Base-by-base conservation (phyloP, 2,888 invertebrate genomes). In the Cyaniris semiargus region DNA sequence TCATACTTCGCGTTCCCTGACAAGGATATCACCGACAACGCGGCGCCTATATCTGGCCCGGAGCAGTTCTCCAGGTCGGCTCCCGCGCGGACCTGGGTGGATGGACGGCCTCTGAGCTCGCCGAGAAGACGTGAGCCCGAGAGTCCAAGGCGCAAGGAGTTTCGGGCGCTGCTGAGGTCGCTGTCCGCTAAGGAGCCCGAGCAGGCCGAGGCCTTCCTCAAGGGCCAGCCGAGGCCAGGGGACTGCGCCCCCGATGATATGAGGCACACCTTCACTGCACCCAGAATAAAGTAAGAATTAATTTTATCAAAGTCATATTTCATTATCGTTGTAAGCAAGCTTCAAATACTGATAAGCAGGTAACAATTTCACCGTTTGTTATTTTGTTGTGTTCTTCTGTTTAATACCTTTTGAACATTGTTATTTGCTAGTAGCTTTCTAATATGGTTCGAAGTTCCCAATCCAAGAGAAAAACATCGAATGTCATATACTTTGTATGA, bases 1-100 rank as follows among this genome's bases (percentile, higher is more conserved):
- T 96, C 96, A 80, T 97, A 97, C 88, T 97, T 97, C 89, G 95
- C 96, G 84, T 90, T 96, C 84, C 94, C 95, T 81, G 94, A 95
- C 85, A 94, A 92, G 81, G 90, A 93, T 88, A 90, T 89, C 77
- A 83, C 90, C 7, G 90, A 92, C 78, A 87, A 85, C 81, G 85
- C 85, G 34, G 80, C 87, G 18, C 84, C 84, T 38, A 79, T 82
- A n/a, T 81, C 89, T 13, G 89, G 71, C 89, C 93, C 95, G 78
- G 95, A 95, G 79, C 94, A 96, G 80, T 95, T 96, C 81, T 95
- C 96, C 81, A 93, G 95, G 70, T 96, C 96, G 13, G 96, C 96
- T 71, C 96, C 96, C 0, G 91, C 96, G 70, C 94, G 96, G 7
- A 87, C 90, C 18, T 96, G 96, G 93, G 86, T 88, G 77, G 94